Evolutionary conservation across 2,797 vertebrate genomes (phyloP), one percentile per base, ranked within the genome.

Genomic region (Onychomys arenicola): DNA sequence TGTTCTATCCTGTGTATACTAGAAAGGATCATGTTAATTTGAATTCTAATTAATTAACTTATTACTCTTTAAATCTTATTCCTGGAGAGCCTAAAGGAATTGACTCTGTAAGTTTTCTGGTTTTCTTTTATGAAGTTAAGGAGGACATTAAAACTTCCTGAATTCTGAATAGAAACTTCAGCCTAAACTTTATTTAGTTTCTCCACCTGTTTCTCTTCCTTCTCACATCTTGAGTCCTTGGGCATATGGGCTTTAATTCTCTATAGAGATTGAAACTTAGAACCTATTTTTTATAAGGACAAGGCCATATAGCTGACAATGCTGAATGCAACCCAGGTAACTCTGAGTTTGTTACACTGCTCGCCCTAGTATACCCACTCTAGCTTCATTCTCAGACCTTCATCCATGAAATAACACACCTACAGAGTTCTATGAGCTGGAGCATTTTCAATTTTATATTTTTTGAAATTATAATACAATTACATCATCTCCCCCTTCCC

Each of bases 11-110:
- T 67, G 2, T 69, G 17, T 69, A 84, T 59, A 69, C 57, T 71
- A 71, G 52, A 52, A 94, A 27, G 40, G 23, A 27, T 71, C 71
- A 65, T 13, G 21, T 57, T 73, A n/a, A 76, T 76, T 57, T 90
- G 6, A 32, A 52, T 94, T 93, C 89, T 93, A 91, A 89, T 85
- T 80, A 67, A 84, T 94, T 89, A 69, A 78, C n/a, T 75, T 32
- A 32, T 32, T 59, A 23, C 10, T 77, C 21, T 96, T 89, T 89
- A 61, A 55, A 43, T 19, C 17, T 84, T 76, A 61, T 25, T 89
- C 57, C 55, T 82, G n/a, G 17, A 91, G 8, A 49, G 32, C 43
- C 23, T 92, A 88, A 81, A 81, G 59, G 59, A 88, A 59, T 32
- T 65, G 59, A 88, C 34, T 57, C 55, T 37, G 21, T 37, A 69